Base-by-base conservation (phyloP, 2,888 invertebrate species). In the Euplexia lucipara region DNA sequence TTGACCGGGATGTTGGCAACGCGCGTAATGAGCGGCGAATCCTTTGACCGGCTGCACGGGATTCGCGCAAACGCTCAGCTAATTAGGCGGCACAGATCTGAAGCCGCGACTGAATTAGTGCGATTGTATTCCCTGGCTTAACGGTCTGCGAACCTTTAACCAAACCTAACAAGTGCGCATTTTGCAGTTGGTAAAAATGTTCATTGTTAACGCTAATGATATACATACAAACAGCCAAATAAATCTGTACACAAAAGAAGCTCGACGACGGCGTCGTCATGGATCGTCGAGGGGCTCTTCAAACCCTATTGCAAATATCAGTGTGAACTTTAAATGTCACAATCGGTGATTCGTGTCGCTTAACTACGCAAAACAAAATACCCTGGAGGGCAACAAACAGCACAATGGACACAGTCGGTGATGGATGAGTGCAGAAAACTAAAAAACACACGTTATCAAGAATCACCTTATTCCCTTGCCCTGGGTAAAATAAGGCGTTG, bases 241-340 rank as follows among this genome's bases (percentile, higher is more conserved):
- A 56, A 62, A 49, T 54, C 20, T 22, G 48, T 58, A 20, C 22
- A 76, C 20, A 69, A 74, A 65, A 69, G 52, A 60, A 59, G 30
- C 8, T 22, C 52, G n/a, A 48, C 30, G 45, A 47, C 26, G 22
- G 47, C 22, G 39, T 35, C 34, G 72, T 77, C 56, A 72, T 51
- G 86, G 87, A 83, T 86, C 85, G 83, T 68, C 67, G 69, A 75
- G 68, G 64, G 70, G 68, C 66, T 75, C 79, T 75, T 83, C 77
- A 60, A 75, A 47, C 67, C 74, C 76, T 82, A 79, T 87, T 86
- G 88, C 87, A 94, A 94, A 93, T 94, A 92, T 86, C 94, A 92
- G 76, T 80, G 78, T 94, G 93, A 93, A 91, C 94, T 95, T 95
- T 94, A 94, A 95, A 95, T 93, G 94, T 91, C 92, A 92, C 67